phyloP scores from a whole-genome alignment of 2,888 invertebrate genomes.

The Tricholauxania praeusta region DNA sequence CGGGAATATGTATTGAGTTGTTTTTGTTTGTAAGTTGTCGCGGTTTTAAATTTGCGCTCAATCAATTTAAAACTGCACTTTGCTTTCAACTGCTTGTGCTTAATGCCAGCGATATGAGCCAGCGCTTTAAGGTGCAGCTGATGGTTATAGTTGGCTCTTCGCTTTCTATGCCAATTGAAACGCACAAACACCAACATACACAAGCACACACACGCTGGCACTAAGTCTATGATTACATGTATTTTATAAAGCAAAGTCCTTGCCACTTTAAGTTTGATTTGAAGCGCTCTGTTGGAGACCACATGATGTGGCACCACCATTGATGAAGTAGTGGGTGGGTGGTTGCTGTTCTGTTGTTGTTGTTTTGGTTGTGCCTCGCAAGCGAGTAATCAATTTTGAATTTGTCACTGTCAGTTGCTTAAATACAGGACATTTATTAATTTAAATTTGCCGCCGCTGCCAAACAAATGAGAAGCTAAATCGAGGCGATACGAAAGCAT shows the following conservation, averaged over 20 bases:
- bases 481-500: slow-evolving; percentile 7
- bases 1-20: background rate
- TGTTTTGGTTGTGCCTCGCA: slow-evolving; percentile 1
- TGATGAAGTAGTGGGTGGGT: too few species aligned
- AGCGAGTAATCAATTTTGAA: slow-evolving; percentile 47
- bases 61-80: slow-evolving; percentile 15
- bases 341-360: too few species aligned
- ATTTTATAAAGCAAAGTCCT: too few species aligned
- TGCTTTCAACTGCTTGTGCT: background rate
- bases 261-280: too few species aligned
- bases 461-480: slow-evolving; percentile 9
- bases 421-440: slow-evolving; percentile 47
- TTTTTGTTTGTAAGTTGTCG: slow-evolving; percentile 9
- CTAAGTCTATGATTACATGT: too few species aligned
- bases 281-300: slow-evolving; percentile 29
- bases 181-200: too few species aligned
- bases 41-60: slow-evolving; percentile 20
- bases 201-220: too few species aligned
- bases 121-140: slow-evolving; percentile 9
- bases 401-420: slow-evolving; percentile 48
- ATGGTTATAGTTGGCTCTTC: too few species aligned
- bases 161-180: too few species aligned
- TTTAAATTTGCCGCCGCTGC: slow-evolving; percentile 39
- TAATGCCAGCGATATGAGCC: background rate
- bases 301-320: too few species aligned